phyloP scores from a whole-genome alignment of 2,797 vertebrate species.

The Sebastes trivittatus region DNA sequence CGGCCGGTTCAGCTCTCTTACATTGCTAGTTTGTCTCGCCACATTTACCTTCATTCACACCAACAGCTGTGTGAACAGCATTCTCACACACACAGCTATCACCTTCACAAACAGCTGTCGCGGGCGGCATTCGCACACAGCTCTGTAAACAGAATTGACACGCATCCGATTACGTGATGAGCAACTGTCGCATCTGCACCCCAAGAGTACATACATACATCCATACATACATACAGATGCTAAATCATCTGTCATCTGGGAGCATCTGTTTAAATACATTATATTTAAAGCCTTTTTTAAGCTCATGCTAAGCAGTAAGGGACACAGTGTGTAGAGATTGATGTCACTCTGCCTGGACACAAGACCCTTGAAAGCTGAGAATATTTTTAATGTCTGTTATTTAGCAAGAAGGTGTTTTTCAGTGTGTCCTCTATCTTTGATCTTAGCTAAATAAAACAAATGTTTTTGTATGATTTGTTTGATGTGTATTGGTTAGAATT shows the following conservation, averaged over 20 bases:
- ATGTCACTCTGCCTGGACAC: background rate
- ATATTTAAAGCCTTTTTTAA: constrained; percentile 8
- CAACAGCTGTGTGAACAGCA: background rate
- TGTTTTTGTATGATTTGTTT: constrained; percentile 6
- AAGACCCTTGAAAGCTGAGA: background rate
- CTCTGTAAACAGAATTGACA: constrained; percentile 14
- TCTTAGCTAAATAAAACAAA: constrained; percentile 3
- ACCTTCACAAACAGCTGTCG: background rate
- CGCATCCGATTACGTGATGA: background rate
- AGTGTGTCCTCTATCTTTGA: background rate
- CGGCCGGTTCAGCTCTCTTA: background rate
- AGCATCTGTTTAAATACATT: background rate
- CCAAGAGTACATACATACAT: background rate
- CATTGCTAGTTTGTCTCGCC: background rate
- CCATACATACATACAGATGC: background rate
- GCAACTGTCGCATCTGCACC: background rate
- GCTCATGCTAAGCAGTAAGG: background rate
- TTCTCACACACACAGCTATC: background rate
- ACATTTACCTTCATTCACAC: background rate
- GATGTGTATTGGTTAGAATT: constrained; percentile 20
- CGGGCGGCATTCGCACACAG: background rate
- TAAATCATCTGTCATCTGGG: background rate
- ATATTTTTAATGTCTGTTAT: background rate
- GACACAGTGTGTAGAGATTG: background rate
- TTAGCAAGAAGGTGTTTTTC: background rate